phyloP scores from a whole-genome alignment of 2,113 vertebrate genomes.

The Esox niger region DNA sequence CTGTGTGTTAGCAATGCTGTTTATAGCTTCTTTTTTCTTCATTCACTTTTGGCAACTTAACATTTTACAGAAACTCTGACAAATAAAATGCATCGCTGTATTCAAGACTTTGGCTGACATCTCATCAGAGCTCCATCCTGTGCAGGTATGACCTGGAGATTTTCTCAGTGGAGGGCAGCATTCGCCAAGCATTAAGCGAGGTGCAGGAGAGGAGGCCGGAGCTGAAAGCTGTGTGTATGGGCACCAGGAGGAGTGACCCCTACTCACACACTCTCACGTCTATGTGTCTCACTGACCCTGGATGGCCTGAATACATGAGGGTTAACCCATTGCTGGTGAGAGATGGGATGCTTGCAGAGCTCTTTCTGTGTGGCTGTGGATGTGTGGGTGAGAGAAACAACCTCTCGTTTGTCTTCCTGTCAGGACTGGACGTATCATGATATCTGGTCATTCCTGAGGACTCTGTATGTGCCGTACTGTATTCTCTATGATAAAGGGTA shows the following conservation, averaged over 20 bases:
- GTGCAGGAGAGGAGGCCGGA: conserved; percentile 77
- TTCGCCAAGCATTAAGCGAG: conserved; percentile 79
- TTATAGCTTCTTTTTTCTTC: no score
- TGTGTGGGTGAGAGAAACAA: background rate
- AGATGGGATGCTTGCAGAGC: background rate
- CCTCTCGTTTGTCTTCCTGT: conserved; percentile 8
- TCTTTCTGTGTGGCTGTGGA: background rate
- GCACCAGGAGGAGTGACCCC: conserved; percentile 88
- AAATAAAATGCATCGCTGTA: no score
- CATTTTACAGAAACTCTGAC: no score
- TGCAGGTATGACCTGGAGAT: conserved; percentile 81
- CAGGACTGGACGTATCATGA: conserved; percentile 96
- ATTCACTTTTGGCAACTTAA: no score
- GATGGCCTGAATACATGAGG: conserved; percentile 89
- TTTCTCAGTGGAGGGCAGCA: conserved; percentile 82
- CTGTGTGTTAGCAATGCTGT: no score
- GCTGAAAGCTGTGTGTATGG: conserved; percentile 89
- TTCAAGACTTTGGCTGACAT: conserved; percentile 3
- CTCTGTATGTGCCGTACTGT: conserved; percentile 89
- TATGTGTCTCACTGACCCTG: conserved; percentile 83
- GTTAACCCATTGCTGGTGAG: conserved; percentile 88
- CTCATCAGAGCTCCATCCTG: background rate
- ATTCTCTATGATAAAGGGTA: conserved; percentile 95
- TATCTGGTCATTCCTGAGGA: conserved; percentile 92
- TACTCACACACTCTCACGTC: conserved; percentile 81